These are phyloP conservation scores for Tapirus indicus DNA, from an alignment of 2,797 vertebrate genomes.

Conservation along the genomic window DNA sequence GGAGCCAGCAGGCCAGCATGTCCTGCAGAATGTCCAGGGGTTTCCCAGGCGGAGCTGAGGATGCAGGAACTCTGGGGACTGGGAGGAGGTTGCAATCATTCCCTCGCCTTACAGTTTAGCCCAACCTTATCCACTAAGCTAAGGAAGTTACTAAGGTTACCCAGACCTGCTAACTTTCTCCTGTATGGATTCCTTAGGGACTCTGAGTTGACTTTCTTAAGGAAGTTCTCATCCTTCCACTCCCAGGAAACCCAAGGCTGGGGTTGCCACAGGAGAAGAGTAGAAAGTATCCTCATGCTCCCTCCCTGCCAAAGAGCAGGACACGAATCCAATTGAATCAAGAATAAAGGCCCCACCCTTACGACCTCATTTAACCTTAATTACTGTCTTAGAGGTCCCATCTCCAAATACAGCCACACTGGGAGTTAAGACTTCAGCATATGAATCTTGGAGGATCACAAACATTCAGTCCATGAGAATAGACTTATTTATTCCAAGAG, in stretches of 20 bases:
- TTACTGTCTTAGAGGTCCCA: background rate
- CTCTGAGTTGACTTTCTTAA: background rate
- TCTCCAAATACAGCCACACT: background rate
- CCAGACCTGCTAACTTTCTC: background rate
- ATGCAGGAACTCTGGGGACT: fast-evolving
- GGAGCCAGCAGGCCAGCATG: too few species aligned
- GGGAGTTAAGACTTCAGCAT: background rate
- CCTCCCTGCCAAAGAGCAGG: background rate
- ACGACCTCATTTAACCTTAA: background rate
- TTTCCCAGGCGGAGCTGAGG: background rate
- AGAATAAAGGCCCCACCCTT: background rate
- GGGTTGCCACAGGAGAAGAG: background rate
- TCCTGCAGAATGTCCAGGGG: background rate
- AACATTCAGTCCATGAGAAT: background rate
- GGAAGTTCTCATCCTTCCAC: background rate
- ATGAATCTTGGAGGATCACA: background rate
- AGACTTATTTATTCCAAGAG: background rate
- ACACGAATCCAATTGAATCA: background rate
- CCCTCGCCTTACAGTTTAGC: background rate
- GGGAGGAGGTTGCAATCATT: background rate
- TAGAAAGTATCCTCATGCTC: background rate
- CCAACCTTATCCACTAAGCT: too few species aligned
- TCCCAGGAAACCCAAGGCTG: background rate
- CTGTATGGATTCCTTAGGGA: background rate
- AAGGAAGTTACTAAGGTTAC: background rate